These are phyloP conservation scores for Malurus elegans DNA, from an alignment of 2,113 vertebrate genomes.

Conservation along the genomic window DNA sequence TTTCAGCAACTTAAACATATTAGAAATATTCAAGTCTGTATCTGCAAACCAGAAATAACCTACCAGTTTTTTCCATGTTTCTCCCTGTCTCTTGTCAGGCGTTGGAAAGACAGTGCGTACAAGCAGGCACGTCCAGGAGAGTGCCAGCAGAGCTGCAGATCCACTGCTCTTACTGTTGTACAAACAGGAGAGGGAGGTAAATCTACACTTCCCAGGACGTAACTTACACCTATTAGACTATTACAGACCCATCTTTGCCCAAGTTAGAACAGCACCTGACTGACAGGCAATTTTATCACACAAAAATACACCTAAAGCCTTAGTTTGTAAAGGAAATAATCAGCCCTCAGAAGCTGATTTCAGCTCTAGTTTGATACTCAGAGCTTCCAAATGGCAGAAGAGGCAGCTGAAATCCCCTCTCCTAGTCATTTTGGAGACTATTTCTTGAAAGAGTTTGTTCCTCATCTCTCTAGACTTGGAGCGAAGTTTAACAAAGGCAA, in stretches of 20 bases:
- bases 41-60: constrained; percentile 40
- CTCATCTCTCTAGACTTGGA: not conserved
- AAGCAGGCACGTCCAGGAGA: constrained; percentile 92
- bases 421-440: not conserved
- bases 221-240: not conserved
- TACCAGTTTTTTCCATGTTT: constrained; percentile 93
- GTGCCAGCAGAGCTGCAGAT: constrained; percentile 85
- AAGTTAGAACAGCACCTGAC: not conserved
- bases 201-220: not conserved
- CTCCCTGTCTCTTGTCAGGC: constrained; percentile 83
- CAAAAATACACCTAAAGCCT: not conserved
- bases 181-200: not conserved
- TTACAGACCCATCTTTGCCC: not conserved
- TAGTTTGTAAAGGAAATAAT: not conserved
- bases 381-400: not conserved
- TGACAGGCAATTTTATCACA: not conserved
- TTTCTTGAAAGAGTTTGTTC: not conserved
- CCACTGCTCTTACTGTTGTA: constrained; percentile 87
- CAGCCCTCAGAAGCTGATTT: not conserved
- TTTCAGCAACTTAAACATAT: not conserved
- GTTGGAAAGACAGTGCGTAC: constrained; percentile 82
- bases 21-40: not conserved
- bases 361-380: not conserved
- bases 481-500: not conserved
- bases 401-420: not conserved